These are phyloP conservation scores for Kradibia gibbosae DNA, from an alignment of 1,140 invertebrate species.

Conservation along the genomic window DNA sequence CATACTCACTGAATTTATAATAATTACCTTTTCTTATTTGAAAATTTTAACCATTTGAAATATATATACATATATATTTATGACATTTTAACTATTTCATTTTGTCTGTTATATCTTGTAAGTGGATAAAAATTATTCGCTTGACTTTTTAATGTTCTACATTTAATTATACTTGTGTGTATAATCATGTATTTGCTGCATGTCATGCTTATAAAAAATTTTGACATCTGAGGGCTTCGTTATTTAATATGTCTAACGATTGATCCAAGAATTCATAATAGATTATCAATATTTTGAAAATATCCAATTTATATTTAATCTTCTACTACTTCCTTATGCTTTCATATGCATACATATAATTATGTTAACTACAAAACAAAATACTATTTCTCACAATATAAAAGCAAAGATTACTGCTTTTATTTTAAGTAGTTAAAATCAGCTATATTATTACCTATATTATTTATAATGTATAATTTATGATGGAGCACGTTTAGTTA, in stretches of 20 bases:
- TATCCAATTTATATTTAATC: constrained; percentile 83
- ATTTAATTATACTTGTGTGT: too few relatives aligned
- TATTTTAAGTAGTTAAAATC: neutral
- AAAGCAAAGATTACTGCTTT: neutral
- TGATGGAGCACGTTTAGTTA: neutral
- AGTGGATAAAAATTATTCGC: too few relatives aligned
- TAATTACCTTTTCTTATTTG: too few relatives aligned
- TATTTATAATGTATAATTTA: neutral
- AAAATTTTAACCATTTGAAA: too few relatives aligned
- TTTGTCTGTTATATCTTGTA: too few relatives aligned
- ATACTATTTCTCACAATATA: neutral
- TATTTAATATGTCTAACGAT: constrained; percentile 90
- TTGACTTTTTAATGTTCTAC: too few relatives aligned
- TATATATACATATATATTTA: too few relatives aligned
- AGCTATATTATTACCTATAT: neutral
- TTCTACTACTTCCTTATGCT: constrained; percentile 77
- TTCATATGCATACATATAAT: neutral
- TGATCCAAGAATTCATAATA: constrained; percentile 84
- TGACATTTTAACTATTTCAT: too few relatives aligned
- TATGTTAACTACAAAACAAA: neutral
- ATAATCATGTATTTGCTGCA: neutral
- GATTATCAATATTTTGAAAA: constrained; percentile 79
- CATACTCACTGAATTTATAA: too few relatives aligned
- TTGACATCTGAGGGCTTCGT: constrained; percentile 85
- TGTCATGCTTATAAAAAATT: neutral